phyloP scores from a whole-genome alignment of 1,140 invertebrate species.

The Micrasema minimum region DNA sequence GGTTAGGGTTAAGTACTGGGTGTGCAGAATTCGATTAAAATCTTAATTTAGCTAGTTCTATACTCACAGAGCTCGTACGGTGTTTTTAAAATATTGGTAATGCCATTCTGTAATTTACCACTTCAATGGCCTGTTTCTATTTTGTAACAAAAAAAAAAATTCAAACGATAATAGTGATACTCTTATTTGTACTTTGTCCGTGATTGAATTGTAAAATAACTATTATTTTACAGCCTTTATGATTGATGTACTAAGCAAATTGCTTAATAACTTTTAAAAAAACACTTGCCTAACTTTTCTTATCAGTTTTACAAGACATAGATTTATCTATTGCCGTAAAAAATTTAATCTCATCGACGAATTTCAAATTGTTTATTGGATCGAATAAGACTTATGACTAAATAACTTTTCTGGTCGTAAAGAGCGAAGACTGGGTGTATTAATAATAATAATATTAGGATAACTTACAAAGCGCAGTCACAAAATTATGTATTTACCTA shows the following conservation, averaged over 20 bases:
- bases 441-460: too few relatives aligned
- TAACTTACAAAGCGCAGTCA: too few relatives aligned
- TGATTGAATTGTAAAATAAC: background rate
- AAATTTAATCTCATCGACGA: too few relatives aligned
- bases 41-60: background rate
- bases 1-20: constrained; percentile 10
- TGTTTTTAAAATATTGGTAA: background rate
- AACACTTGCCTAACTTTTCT: background rate
- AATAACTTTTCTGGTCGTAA: too few relatives aligned
- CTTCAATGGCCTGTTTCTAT: background rate
- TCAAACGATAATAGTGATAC: too few relatives aligned
- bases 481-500: too few relatives aligned
- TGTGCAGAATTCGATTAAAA: constrained; percentile 21
- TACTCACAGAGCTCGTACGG: background rate
- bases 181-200: background rate
- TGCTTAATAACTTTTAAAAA: background rate
- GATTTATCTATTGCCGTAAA: too few relatives aligned
- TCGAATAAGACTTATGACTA: too few relatives aligned
- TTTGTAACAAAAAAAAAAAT: background rate
- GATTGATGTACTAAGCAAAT: background rate
- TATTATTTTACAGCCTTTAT: background rate
- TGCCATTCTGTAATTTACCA: background rate
- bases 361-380: too few relatives aligned
- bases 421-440: too few relatives aligned
- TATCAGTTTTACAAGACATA: background rate